These are phyloP conservation scores for Turritopsis dohrnii DNA, from an alignment of 30 jellyfish, hydroid and myxozoan species.

Conservation along the genomic window DNA sequence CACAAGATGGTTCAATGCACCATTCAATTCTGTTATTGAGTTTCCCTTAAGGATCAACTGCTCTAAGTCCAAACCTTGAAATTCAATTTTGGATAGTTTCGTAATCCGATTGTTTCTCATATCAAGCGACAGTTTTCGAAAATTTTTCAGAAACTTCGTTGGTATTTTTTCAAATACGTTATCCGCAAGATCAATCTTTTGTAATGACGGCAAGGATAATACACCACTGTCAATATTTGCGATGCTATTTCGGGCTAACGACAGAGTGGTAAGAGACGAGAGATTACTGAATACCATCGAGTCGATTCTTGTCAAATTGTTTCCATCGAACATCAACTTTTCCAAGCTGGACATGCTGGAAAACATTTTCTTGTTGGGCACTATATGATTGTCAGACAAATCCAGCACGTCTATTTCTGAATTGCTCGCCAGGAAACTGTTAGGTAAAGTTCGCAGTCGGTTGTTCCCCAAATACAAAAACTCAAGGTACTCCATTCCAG, in stretches of 20 bases:
- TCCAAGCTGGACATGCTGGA: neutral
- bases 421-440: neutral
- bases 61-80: neutral
- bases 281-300: neutral
- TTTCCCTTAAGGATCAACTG: neutral
- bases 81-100: neutral
- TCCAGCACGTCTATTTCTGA: neutral
- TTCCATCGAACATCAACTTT: neutral
- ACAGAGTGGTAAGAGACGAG: neutral
- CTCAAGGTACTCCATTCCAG: neutral
- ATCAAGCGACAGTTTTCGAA: neutral
- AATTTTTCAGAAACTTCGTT: neutral
- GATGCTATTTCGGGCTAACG: neutral
- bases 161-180: neutral
- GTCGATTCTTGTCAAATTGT: neutral
- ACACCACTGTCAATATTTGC: neutral
- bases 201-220: neutral
- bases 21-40: neutral
- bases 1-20: neutral
- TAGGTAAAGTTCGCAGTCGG: neutral
- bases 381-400: neutral
- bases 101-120: neutral
- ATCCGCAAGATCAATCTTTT: neutral
- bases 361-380: neutral
- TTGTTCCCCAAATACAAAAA: neutral